These are phyloP conservation scores for Ectemnius cavifrons DNA, from an alignment of 2,888 invertebrate genomes.

Conservation along the genomic window DNA sequence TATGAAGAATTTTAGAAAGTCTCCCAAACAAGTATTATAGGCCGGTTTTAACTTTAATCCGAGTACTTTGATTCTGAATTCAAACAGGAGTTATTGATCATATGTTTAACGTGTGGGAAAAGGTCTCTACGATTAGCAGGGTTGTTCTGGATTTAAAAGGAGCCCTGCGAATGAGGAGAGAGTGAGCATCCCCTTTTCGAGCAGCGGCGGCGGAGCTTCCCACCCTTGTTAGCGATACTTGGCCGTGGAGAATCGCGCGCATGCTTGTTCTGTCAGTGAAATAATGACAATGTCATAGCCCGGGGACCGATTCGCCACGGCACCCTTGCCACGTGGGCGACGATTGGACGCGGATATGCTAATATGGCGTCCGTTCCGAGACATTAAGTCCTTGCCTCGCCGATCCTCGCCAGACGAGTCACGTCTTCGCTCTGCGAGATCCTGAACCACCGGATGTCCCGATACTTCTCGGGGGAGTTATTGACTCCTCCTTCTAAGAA, in stretches of 20 bases:
- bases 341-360: slow-evolving; percentile 78
- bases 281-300: slow-evolving; percentile 77
- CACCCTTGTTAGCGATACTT: slow-evolving; percentile 76
- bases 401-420: slow-evolving; percentile 58
- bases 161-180: slow-evolving; percentile 23
- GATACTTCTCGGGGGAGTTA: slow-evolving; percentile 13
- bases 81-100: too few species aligned
- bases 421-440: slow-evolving; percentile 46
- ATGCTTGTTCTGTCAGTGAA: slow-evolving; percentile 76
- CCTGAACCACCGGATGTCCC: slow-evolving; percentile 39
- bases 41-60: too few species aligned
- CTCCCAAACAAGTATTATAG: too few species aligned
- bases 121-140: slow-evolving; percentile 27
- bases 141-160: slow-evolving; percentile 49
- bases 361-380: slow-evolving; percentile 77
- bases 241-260: slow-evolving; percentile 74
- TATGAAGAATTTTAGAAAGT: neutral
- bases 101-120: neutral
- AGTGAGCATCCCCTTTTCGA: neutral
- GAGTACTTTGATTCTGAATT: too few species aligned
- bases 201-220: slow-evolving; percentile 57
- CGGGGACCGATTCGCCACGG: slow-evolving; percentile 72
- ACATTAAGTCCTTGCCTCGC: slow-evolving; percentile 71
- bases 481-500: slow-evolving; percentile 12
- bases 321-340: slow-evolving; percentile 74